These are phyloP conservation scores for Falco peregrinus DNA, from an alignment of 2,797 vertebrate species.

Conservation along the genomic window DNA sequence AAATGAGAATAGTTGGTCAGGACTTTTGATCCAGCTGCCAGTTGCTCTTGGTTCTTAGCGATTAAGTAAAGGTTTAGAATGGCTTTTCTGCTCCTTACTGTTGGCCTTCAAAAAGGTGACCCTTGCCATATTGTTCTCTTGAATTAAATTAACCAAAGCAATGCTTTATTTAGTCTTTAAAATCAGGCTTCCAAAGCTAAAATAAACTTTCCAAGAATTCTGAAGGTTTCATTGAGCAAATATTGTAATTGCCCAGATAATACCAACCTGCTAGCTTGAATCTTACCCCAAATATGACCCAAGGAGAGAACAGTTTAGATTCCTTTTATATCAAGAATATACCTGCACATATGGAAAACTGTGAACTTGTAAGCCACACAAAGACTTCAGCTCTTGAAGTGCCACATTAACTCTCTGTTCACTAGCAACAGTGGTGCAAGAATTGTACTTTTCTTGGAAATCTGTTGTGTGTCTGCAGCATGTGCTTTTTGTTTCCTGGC, in stretches of 20 bases:
- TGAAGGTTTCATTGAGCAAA: neutral
- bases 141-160: neutral
- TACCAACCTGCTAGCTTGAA: neutral
- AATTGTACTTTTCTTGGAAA: neutral
- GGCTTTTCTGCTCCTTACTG: neutral
- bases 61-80: neutral
- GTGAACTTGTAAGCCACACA: neutral
- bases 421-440: neutral
- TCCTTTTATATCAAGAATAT: neutral
- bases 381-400: neutral
- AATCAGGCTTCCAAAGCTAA: neutral
- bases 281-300: neutral
- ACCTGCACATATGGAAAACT: neutral
- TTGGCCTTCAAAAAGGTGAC: neutral
- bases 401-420: neutral
- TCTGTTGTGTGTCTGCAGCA: neutral
- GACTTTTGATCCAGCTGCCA: neutral
- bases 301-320: neutral
- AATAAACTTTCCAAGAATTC: neutral
- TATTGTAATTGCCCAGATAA: neutral
- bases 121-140: neutral
- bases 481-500: constrained; percentile 5
- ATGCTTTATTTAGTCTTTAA: neutral
- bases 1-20: neutral
- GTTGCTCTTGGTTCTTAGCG: neutral